Percentiles rank a stretch among this genome's conserved stretches.
phyloP scores from a whole-genome alignment of 2,888 invertebrate genomes.

The Cantharis rustica region DNA sequence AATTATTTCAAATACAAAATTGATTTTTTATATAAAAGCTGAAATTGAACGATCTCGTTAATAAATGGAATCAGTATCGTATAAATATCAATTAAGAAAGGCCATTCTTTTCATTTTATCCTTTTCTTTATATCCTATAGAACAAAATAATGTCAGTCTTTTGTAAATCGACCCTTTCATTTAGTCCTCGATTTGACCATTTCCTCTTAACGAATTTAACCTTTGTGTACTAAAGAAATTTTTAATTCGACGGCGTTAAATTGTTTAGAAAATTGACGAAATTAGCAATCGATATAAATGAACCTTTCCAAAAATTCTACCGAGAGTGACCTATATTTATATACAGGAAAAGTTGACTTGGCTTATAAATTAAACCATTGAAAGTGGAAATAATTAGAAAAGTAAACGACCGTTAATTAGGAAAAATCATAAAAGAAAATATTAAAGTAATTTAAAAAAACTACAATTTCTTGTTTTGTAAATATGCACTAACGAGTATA shows the following conservation, averaged over 20 bases:
- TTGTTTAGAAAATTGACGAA: background rate
- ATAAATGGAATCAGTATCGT: background rate
- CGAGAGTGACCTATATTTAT: background rate
- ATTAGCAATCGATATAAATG: background rate
- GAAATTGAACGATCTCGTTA: background rate
- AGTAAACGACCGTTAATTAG: background rate
- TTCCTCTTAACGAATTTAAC: background rate
- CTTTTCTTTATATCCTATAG: background rate
- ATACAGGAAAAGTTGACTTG: background rate
- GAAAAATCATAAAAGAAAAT: background rate
- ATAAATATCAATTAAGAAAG: background rate
- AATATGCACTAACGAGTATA: conserved; percentile 3
- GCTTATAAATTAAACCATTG: background rate
- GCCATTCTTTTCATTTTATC: background rate
- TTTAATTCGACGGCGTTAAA: background rate
- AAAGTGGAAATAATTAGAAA: background rate
- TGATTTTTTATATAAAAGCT: background rate
- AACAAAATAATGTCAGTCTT: background rate
- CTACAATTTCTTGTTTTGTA: background rate
- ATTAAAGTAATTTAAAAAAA: background rate
- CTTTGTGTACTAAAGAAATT: background rate
- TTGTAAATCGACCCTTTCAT: background rate
- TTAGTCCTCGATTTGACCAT: background rate
- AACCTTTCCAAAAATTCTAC: background rate
- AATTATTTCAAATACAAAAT: background rate